These are phyloP conservation scores for Otolemur garnettii DNA, from an alignment of 2,113 vertebrate species.

Conservation along the genomic window DNA sequence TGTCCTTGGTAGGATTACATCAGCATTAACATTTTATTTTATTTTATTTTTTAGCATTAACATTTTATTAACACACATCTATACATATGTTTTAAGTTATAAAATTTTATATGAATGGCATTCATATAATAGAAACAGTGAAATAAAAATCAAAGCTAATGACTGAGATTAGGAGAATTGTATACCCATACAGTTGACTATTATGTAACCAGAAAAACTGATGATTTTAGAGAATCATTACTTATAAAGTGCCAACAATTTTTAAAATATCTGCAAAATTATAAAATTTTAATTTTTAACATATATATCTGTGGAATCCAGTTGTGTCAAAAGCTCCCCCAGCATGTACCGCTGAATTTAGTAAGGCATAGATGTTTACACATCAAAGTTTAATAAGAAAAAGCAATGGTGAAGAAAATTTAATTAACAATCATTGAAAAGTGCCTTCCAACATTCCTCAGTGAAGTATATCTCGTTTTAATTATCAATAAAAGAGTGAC, in stretches of 20 bases:
- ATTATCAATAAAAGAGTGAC: not conserved
- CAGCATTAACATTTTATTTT: too few species aligned
- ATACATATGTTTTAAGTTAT: not conserved
- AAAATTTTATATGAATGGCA: not conserved
- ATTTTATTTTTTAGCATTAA: not conserved
- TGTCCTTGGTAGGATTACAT: not conserved
- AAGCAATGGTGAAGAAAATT: not conserved
- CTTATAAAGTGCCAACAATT: not conserved
- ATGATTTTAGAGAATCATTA: not conserved
- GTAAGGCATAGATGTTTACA: not conserved
- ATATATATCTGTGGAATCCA: not conserved
- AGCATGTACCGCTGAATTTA: not conserved
- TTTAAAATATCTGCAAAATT: not conserved
- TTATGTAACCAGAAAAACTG: not conserved
- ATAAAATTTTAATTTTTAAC: not conserved
- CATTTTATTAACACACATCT: not conserved
- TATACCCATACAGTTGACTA: not conserved
- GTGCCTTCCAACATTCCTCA: not conserved
- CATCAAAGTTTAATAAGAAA: not conserved
- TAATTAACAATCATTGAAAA: not conserved
- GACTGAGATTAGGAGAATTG: not conserved
- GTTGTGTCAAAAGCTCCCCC: not conserved
- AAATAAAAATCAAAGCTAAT: not conserved
- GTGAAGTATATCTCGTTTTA: not conserved
- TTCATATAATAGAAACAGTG: not conserved